Percentiles rank a stretch among this genome's conserved stretches.
phyloP scores from a whole-genome alignment of 1,140 invertebrate genomes.

The Orius insidiosus region DNA sequence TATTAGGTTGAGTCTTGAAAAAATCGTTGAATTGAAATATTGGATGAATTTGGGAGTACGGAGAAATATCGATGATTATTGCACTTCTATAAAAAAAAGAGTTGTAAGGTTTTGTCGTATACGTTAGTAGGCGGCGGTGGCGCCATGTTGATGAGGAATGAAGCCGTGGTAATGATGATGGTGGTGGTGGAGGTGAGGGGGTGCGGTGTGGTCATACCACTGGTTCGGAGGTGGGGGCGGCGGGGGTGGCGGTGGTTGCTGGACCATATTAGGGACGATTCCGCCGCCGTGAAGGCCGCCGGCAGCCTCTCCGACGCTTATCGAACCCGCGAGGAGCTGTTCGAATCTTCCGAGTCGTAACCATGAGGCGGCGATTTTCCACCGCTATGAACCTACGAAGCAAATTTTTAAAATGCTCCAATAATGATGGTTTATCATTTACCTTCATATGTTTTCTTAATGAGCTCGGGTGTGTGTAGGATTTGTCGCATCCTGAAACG shows the following conservation, averaged over 20 bases:
- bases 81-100: too few species aligned
- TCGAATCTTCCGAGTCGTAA: constrained; percentile 40
- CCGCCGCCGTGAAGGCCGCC: constrained; percentile 30
- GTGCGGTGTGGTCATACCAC: constrained; percentile 27
- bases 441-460: constrained; percentile 98
- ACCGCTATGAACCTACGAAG: constrained; percentile 28
- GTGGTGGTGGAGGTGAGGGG: constrained; percentile 33
- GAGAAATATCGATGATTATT: too few species aligned
- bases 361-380: constrained; percentile 19
- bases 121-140: constrained; percentile 20
- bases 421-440: too few species aligned
- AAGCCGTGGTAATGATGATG: constrained; percentile 19
- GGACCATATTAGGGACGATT: constrained; percentile 24
- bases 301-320: constrained; percentile 25
- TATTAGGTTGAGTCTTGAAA: too few species aligned
- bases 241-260: constrained; percentile 19
- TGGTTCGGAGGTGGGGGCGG: constrained; percentile 33
- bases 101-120: too few species aligned
- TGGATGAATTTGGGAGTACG: too few species aligned
- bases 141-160: constrained; percentile 16
- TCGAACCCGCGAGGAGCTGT: constrained; percentile 32
- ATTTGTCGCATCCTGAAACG: constrained; percentile 92
- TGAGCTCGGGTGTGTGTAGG: constrained; percentile 95
- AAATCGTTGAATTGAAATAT: too few species aligned
- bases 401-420: too few species aligned